Base-by-base conservation (phyloP, 1,140 invertebrate genomes). In the Drosophila orosa region DNA sequence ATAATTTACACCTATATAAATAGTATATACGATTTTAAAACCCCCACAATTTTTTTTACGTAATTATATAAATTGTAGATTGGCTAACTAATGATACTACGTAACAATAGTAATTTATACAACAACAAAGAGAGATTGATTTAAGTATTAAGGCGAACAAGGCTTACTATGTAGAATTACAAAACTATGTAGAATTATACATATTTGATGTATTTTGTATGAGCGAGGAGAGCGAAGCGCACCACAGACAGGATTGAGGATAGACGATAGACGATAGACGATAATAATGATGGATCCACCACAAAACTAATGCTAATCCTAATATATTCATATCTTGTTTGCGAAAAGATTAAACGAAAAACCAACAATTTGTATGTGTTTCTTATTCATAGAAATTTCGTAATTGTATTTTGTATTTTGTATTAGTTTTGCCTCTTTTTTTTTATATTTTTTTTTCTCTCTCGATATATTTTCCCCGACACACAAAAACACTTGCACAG, bases 341-440 rank as follows among this genome's bases (percentile, higher is more conserved):
- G 63, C 74, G 57, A 81, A 72, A 87, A 80, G 73, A 89, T 87
- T 90, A 87, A 91, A 90, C 73, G 81, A 90, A 81, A 80, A 74
- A 62, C 24, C 45, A 83, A 79, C 47, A 56, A 80, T 77, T 67
- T 83, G 60, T 58, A 87, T 81, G 83, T 84, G 69, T 90, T 90
- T 90, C 83, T 84, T 87, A 87, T 87, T 83, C 42, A 57, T 59
- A 47, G 50, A 75, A 22, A 62, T 63, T 63, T 35, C 27, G 35
- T 29, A 17, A 33, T 48, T 22, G 52, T 48, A 29, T 52, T 52
- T n/a, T 33, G 42, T n/a, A 27, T 52, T 15, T 57, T 10, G 15
- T 27, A n/a, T 45, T 29, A 10, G 15, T 25, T 45, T 17, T 31
- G 22, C n/a, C n/a, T n/a, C n/a, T 6, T 27, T 33, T 4, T 24